Percentiles rank a stretch among this genome's conserved stretches.
Conservation (phyloP, 2,113 vertebrate species). For the Microtus richardsoni region DNA sequence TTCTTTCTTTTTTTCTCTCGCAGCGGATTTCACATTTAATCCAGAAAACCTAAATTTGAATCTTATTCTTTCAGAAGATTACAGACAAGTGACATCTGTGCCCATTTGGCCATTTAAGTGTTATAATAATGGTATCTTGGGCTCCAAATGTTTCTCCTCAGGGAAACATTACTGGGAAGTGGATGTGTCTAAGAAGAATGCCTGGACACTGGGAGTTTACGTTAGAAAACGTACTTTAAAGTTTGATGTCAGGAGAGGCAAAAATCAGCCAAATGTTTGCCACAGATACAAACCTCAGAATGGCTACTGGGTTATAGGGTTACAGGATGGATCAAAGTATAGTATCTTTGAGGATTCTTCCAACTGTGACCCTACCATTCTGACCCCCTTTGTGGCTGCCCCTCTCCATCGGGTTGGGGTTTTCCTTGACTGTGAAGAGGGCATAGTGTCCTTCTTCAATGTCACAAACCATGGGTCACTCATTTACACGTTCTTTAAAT, state of each 20-base stretch:
- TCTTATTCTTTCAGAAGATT: slow-evolving; percentile 72
- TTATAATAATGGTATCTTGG: slow-evolving; percentile 56
- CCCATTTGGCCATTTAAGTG: slow-evolving; percentile 68
- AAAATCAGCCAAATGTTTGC: neutral
- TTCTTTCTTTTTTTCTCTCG: neutral
- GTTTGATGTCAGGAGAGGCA: neutral
- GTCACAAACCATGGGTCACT: slow-evolving; percentile 34
- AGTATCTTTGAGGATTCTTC: neutral
- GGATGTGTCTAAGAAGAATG: slow-evolving; percentile 65
- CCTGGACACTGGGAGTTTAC: slow-evolving; percentile 68
- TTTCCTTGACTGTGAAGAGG: slow-evolving; percentile 42
- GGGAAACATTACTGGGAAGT: slow-evolving; percentile 78
- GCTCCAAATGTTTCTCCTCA: slow-evolving; percentile 64
- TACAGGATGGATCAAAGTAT: neutral
- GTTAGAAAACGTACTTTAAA: neutral
- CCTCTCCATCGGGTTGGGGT: neutral
- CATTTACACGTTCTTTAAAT: slow-evolving; percentile 50
- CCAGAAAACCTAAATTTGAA: slow-evolving; percentile 64
- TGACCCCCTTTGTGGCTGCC: neutral
- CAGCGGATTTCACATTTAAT: slow-evolving; percentile 71
- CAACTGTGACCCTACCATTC: accelerated
- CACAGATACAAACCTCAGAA: slow-evolving; percentile 46
- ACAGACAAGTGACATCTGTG: slow-evolving; percentile 61
- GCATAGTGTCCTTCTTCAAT: slow-evolving; percentile 53
- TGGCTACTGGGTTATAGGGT: slow-evolving; percentile 59